phyloP scores from a whole-genome alignment of 2,797 vertebrate species.

The Oceanodroma leucorhoa region DNA sequence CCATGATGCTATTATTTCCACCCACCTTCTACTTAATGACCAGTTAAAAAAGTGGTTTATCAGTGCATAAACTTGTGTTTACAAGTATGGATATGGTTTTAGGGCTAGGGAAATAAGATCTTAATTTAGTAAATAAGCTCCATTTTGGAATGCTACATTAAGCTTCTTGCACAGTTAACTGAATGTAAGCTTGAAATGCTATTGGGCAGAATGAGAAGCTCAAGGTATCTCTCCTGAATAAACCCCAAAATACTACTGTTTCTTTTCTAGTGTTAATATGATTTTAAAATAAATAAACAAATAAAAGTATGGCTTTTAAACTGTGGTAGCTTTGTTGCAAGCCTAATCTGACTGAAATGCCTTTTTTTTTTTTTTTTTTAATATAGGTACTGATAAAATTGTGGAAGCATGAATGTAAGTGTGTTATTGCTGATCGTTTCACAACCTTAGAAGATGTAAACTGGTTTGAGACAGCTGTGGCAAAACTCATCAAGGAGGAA shows the following conservation, averaged over 20 bases:
- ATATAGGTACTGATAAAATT: constrained; percentile 83
- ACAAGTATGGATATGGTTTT: not conserved
- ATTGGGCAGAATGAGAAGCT: not conserved
- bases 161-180: not conserved
- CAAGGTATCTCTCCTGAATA: not conserved
- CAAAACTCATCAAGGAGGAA: constrained; percentile 79
- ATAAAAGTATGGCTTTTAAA: not conserved
- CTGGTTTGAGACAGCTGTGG: constrained; percentile 88
- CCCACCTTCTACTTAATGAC: not conserved
- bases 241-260: not conserved
- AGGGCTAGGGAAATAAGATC: not conserved
- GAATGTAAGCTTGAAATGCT: not conserved
- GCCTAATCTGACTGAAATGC: not conserved
- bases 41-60: not conserved
- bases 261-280: not conserved
- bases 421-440: constrained; percentile 94
- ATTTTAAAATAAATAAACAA: not conserved
- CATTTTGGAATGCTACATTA: not conserved
- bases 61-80: not conserved
- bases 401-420: constrained; percentile 95
- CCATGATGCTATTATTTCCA: not conserved
- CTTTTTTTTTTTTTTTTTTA: not conserved
- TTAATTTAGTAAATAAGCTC: not conserved
- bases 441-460: constrained; percentile 82
- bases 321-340: not conserved